Evolutionary conservation across 2,888 invertebrate species (phyloP).

Genomic region (Yponomeuta plumbellus): DNA sequence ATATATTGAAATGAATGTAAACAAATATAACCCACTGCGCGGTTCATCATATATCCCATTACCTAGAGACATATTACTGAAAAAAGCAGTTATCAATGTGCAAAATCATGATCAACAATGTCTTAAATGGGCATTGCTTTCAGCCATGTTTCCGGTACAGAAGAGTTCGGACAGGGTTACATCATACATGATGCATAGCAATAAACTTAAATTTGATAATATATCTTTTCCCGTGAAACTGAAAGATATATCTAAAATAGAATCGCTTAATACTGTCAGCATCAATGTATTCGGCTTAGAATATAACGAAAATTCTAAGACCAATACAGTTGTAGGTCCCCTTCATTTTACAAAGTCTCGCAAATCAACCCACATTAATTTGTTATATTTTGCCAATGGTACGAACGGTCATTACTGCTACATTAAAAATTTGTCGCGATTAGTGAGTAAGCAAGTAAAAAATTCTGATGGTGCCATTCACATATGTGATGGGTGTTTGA

Average conservation of each 20-base stretch:
- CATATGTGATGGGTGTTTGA: slow-evolving; percentile 25
- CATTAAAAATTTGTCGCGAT: slow-evolving; percentile 28
- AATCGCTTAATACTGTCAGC: slow-evolving; percentile 29
- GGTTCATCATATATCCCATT: too few relatives aligned
- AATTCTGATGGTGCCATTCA: slow-evolving; percentile 18
- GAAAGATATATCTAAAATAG: slow-evolving; percentile 28
- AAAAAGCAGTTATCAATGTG: too few relatives aligned
- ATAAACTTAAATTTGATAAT: too few relatives aligned
- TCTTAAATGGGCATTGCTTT: too few relatives aligned
- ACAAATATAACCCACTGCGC: too few relatives aligned
- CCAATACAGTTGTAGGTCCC: slow-evolving; percentile 25
- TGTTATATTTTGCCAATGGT: slow-evolving; percentile 26
- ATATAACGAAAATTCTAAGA: slow-evolving; percentile 23
- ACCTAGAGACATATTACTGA: too few relatives aligned
- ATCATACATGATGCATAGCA: too few relatives aligned
- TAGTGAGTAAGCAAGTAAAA: slow-evolving; percentile 25
- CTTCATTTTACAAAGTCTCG: slow-evolving; percentile 26
- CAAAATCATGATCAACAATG: too few relatives aligned
- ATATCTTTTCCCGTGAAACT: too few relatives aligned
- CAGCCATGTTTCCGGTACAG: too few relatives aligned
- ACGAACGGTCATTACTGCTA: slow-evolving; percentile 27
- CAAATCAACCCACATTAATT: slow-evolving; percentile 27
- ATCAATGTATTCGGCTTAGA: slow-evolving; percentile 32
- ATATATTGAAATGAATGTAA: too few relatives aligned
- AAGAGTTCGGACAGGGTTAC: too few relatives aligned